These are phyloP conservation scores for Limanda limanda DNA, from an alignment of 2,113 vertebrate genomes.

Conservation along the genomic window DNA sequence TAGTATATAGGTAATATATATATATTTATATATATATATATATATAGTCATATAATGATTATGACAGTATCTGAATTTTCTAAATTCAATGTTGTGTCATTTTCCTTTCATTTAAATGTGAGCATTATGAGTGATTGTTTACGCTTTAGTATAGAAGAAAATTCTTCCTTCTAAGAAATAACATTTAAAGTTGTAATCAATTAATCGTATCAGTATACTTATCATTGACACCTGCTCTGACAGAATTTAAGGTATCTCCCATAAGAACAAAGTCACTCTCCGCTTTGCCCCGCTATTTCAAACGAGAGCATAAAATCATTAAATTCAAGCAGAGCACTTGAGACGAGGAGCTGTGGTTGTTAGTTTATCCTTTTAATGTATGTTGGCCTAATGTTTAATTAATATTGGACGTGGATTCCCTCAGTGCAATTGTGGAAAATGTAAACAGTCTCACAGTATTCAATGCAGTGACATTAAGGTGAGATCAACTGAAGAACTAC, in stretches of 20 bases:
- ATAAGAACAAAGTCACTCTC: not conserved
- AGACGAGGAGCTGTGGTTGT: not conserved
- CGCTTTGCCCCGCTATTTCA: not conserved
- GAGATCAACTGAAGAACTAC: not conserved
- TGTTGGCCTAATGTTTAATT: conserved; percentile 4
- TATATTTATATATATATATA: too few relatives aligned
- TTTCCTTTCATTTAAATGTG: not conserved
- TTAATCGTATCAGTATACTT: not conserved
- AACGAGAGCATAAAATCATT: not conserved
- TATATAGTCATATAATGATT: not conserved
- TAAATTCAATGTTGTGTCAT: not conserved
- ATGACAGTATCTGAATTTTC: not conserved
- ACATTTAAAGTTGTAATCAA: not conserved
- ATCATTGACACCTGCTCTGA: not conserved
- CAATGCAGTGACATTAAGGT: not conserved
- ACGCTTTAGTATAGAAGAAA: too few relatives aligned
- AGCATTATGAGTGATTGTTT: not conserved
- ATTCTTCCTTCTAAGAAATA: not conserved
- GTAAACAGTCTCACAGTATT: not conserved
- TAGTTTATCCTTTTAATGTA: conserved; percentile 15
- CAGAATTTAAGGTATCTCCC: not conserved
- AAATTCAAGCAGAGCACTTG: not conserved
- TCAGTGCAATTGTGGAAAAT: not conserved
- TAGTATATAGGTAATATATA: not conserved
- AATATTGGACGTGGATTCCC: not conserved